Percentiles rank a stretch among this genome's conserved stretches.
Conservation (phyloP, 2,113 vertebrate genomes). For the Chinchilla lanigera region DNA sequence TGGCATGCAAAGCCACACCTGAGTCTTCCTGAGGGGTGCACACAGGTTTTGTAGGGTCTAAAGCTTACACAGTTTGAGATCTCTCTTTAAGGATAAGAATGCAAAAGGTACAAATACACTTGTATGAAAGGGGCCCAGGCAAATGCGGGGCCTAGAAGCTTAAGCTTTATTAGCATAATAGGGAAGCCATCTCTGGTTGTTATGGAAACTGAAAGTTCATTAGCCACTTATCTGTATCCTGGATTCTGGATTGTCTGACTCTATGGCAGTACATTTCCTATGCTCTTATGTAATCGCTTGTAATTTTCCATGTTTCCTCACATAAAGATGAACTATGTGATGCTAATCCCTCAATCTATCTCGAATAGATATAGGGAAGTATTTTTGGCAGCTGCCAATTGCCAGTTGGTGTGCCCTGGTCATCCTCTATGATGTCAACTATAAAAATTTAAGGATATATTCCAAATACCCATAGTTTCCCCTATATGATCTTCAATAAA, state of each 20-base stretch:
- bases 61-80: background rate
- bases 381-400: background rate
- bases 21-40: background rate
- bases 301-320: background rate
- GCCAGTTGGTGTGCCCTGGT: background rate
- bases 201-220: slow-evolving; percentile 18
- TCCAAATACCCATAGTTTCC: background rate
- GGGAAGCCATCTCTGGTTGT: slow-evolving; percentile 1
- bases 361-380: background rate
- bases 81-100: slow-evolving; percentile 49
- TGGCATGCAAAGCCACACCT: background rate
- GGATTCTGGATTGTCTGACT: background rate
- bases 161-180: background rate
- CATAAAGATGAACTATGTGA: background rate
- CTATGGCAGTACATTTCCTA: background rate
- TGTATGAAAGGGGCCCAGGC: background rate
- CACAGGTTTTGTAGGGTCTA: background rate
- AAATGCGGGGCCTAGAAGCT: background rate
- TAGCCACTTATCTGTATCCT: background rate
- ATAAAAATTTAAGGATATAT: background rate
- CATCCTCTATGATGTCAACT: background rate
- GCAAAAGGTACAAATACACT: background rate
- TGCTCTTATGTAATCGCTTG: background rate
- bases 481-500: slow-evolving; percentile 2
- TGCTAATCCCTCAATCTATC: background rate